Evolutionary conservation across 2,797 vertebrate species (phyloP), one percentile per base, ranked within the genome.

Genomic region (Myripristis murdjan): DNA sequence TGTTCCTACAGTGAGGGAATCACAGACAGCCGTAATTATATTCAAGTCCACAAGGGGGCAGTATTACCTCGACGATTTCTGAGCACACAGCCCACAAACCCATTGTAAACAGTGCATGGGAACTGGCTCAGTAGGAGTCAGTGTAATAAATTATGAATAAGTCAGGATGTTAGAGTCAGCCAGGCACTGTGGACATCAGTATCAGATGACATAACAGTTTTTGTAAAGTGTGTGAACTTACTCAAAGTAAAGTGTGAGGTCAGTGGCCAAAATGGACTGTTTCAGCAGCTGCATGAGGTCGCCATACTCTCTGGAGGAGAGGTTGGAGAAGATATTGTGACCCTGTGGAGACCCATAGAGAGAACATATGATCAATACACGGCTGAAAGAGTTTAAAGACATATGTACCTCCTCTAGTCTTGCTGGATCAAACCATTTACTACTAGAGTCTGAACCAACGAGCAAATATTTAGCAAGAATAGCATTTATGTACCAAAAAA

Each of bases 221-320:
- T 67, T 69, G 83, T 41, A 43, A 75, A 58, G 20, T 26, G 47
- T 11, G 49, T 1, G 64, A 35, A 96, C 97, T 61, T 96, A 99
- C 98, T 99, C 97, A 92, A 99, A 99, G 93, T 99, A 99, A 69
- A 99, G 95, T 4, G 98, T 99, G 93, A 99, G 95, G 90, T 99
- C 98, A 66, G 98, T 99, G 91, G 98, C 97, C 91, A 99, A 81
- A 80, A 99, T 99, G 0, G 98, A 99, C 93, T 99, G 97, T 85
- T 99, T 99, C 87, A 99, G 86, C 90, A 99, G 97, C 94, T 99
- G 98, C 98, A 99, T 99, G 89, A 99, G 96, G 93, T 98, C 95
- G 66, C 98, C 95, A 85, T 99, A 99, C 85, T 99, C 97, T 87
- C 96, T 95, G 85, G 98, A 99, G 70, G 97, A 99, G 87, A 99